These are phyloP conservation scores for Rhabditoides inermis DNA, from an alignment of 2,888 invertebrate genomes.

Conservation along the genomic window DNA sequence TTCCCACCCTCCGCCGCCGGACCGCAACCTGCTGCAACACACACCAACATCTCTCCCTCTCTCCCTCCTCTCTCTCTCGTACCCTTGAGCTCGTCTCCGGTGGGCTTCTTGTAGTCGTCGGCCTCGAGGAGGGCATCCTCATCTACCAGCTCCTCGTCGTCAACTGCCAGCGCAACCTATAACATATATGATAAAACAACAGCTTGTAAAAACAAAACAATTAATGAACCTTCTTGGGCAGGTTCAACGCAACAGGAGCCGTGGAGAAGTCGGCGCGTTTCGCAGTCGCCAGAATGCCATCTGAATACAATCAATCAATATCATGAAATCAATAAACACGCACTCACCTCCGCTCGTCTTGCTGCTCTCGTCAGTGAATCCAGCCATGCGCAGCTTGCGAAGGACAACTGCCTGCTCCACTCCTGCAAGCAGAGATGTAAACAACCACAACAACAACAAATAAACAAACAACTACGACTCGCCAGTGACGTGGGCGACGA, in stretches of 20 bases:
- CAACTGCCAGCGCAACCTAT: too few species aligned
- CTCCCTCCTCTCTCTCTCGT: constrained; percentile 9
- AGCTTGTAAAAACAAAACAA: neutral
- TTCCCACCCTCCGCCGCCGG: constrained; percentile 63
- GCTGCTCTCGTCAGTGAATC: constrained; percentile 11
- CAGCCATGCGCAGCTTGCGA: constrained; percentile 21
- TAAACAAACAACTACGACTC: too few species aligned
- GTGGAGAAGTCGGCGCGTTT: too few species aligned
- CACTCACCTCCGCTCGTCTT: constrained; percentile 3
- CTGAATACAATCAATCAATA: neutral
- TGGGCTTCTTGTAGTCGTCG: constrained; percentile 78
- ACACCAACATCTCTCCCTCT: constrained; percentile 25
- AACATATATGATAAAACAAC: neutral
- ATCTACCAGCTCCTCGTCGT: constrained; percentile 67
- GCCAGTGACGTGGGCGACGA: constrained; percentile 4
- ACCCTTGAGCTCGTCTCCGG: constrained; percentile 62
- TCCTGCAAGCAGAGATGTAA: too few species aligned
- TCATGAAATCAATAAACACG: neutral
- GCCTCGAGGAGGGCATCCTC: constrained; percentile 80
- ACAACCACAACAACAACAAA: too few species aligned
- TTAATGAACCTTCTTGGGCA: too few species aligned
- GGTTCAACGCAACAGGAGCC: too few species aligned
- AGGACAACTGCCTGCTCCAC: neutral
- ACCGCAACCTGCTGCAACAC: constrained; percentile 11
- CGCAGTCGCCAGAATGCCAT: too few species aligned